phyloP scores from a whole-genome alignment of 2,888 invertebrate species.

The Serrognathus titanus region DNA sequence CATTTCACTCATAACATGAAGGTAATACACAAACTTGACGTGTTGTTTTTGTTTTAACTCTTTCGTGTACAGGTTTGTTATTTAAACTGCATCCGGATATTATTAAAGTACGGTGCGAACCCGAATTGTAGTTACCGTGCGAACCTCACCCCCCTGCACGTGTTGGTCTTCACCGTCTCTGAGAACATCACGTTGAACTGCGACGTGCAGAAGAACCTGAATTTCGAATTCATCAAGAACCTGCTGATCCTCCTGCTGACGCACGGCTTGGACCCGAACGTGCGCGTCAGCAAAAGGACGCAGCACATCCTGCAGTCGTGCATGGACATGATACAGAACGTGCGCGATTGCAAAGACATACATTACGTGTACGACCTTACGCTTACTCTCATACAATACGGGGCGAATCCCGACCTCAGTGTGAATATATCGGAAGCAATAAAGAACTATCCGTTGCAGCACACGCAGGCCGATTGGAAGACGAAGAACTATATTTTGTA shows the following conservation, averaged over 20 bases:
- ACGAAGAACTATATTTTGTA: constrained; percentile 62
- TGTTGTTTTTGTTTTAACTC: constrained; percentile 12
- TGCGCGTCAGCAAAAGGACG: constrained; percentile 57
- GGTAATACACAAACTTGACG: constrained; percentile 43
- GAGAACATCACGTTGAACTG: constrained; percentile 68
- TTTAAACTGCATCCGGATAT: constrained; percentile 64
- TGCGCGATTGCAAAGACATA: constrained; percentile 64
- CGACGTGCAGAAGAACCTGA: constrained; percentile 63
- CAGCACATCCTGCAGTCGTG: constrained; percentile 69
- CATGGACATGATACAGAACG: constrained; percentile 67
- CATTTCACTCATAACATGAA: constrained; percentile 72
- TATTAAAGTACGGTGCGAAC: constrained; percentile 68
- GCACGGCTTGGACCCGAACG: constrained; percentile 66
- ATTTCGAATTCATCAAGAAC: constrained; percentile 69
- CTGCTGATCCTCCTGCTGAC: constrained; percentile 62
- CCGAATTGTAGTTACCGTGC: constrained; percentile 69
- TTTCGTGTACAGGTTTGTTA: constrained; percentile 67
- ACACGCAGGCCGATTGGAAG: constrained; percentile 52
- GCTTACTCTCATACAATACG: constrained; percentile 67
- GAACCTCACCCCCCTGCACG: constrained; percentile 66
- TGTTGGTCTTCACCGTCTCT: constrained; percentile 67
- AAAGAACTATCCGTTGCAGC: constrained; percentile 42
- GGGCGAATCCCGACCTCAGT: constrained; percentile 69
- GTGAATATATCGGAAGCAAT: constrained; percentile 51
- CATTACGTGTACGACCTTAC: constrained; percentile 66